A percentile compares a stretch with the other conserved stretches of the same genome.
Conservation (phyloP, 2,888 invertebrate genomes). For the Tortrix viridana region DNA sequence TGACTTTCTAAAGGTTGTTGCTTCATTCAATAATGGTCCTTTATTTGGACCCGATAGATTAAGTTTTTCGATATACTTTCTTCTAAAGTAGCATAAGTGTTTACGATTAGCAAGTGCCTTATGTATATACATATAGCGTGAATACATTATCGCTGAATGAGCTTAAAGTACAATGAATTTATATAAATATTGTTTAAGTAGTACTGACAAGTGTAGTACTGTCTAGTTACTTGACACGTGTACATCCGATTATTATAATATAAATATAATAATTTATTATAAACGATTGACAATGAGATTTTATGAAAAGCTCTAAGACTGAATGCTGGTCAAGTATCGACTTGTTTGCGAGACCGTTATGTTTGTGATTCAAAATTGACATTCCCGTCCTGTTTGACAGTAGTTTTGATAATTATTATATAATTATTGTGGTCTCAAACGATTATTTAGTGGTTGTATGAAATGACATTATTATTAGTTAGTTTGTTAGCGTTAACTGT, state of each 20-base stretch:
- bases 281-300: slow-evolving; percentile 61
- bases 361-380: slow-evolving; percentile 68
- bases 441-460: slow-evolving; percentile 59
- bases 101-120: slow-evolving; percentile 41
- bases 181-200: slow-evolving; percentile 44
- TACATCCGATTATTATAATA: slow-evolving; percentile 13
- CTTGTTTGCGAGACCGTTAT: slow-evolving; percentile 35
- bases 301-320: slow-evolving; percentile 59
- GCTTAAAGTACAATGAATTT: slow-evolving; percentile 63
- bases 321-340: slow-evolving; percentile 46
- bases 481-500: slow-evolving; percentile 19
- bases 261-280: slow-evolving; percentile 39
- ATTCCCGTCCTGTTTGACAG: slow-evolving; percentile 65
- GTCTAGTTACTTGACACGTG: slow-evolving; percentile 13
- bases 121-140: slow-evolving; percentile 28
- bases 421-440: slow-evolving; percentile 68
- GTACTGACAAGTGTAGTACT: slow-evolving; percentile 13
- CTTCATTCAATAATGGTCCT: slow-evolving; percentile 14
- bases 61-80: slow-evolving; percentile 39
- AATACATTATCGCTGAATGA: slow-evolving; percentile 27
- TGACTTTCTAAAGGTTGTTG: slow-evolving; percentile 7
- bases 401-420: slow-evolving; percentile 51
- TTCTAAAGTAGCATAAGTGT: slow-evolving; percentile 12
- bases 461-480: slow-evolving; percentile 61
- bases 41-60: slow-evolving; percentile 22